phyloP scores from a whole-genome alignment of 2,888 invertebrate species.

The Apodemia duryi region DNA sequence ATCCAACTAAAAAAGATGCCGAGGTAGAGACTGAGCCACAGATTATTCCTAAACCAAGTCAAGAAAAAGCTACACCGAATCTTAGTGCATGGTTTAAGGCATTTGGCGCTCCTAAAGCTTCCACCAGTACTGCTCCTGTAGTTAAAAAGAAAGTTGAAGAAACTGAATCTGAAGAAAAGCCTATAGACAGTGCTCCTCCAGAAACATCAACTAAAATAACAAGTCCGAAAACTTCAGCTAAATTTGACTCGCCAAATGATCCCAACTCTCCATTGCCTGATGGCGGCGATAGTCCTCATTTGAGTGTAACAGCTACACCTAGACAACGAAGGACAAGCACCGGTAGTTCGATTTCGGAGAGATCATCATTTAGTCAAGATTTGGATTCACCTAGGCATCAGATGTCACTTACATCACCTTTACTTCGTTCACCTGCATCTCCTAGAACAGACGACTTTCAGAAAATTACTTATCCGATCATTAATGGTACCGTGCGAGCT shows the following conservation, averaged over 20 bases:
- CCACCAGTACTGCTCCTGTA: conserved; percentile 62
- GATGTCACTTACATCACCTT: conserved; percentile 85
- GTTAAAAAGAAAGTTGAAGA: conserved; percentile 81
- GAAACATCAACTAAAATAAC: conserved; percentile 42
- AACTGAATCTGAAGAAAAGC: conserved; percentile 65
- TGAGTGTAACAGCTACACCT: conserved; percentile 50
- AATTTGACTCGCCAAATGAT: conserved; percentile 63
- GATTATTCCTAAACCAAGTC: conserved; percentile 61
- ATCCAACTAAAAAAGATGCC: conserved; percentile 56
- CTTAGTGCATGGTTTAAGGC: conserved; percentile 95
- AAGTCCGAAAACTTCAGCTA: conserved; percentile 51
- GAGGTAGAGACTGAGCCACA: conserved; percentile 64
- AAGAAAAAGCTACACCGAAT: conserved; percentile 89
- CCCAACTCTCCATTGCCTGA: conserved; percentile 63
- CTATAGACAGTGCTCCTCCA: conserved; percentile 46
- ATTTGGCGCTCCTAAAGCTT: conserved; percentile 90
- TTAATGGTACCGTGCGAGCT: conserved; percentile 91
- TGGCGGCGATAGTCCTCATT: conserved; percentile 64
- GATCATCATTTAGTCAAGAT: conserved; percentile 88
- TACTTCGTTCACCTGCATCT: conserved; percentile 87
- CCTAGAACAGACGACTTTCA: conserved; percentile 85
- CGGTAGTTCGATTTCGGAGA: conserved; percentile 88
- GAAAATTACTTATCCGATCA: conserved; percentile 83
- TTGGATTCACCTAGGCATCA: conserved; percentile 87
- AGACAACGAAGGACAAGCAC: conserved; percentile 87